Evolutionary conservation across 2,797 vertebrate species (phyloP).

Genomic region (Florisuga fusca): DNA sequence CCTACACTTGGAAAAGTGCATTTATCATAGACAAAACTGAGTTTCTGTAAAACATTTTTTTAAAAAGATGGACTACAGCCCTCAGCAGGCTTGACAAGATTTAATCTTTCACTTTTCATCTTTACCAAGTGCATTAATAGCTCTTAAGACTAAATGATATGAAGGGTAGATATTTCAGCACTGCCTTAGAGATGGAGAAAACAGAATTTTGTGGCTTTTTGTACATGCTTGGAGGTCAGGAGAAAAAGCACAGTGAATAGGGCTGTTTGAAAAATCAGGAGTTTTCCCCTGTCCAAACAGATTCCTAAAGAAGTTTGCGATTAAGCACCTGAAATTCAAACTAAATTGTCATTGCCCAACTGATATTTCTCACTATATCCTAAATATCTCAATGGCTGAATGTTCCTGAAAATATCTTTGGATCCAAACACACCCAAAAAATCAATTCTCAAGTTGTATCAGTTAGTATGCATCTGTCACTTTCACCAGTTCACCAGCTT

Average conservation of each 20-base stretch:
- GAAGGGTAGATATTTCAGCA: neutral
- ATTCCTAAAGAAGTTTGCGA: neutral
- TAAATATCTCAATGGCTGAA: neutral
- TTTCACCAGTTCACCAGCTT: neutral
- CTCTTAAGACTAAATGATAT: slow-evolving; percentile 18
- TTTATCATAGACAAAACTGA: slow-evolving; percentile 19
- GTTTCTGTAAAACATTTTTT: slow-evolving; percentile 23
- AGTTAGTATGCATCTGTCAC: neutral
- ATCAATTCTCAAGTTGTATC: neutral
- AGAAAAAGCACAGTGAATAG: neutral
- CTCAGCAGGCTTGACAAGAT: slow-evolving; percentile 30
- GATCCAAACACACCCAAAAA: neutral
- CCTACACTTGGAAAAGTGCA: neutral
- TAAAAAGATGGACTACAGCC: slow-evolving; percentile 16
- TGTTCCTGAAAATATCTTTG: neutral
- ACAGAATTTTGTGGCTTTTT: neutral
- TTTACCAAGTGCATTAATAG: slow-evolving; percentile 46
- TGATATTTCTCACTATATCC: neutral
- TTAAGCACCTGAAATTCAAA: neutral
- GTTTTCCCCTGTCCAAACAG: neutral
- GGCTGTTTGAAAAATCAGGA: neutral
- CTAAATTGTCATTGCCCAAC: neutral
- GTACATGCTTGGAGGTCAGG: neutral
- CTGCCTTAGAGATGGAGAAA: neutral
- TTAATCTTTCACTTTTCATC: slow-evolving; percentile 5